Evolutionary conservation across 2,888 invertebrate species (phyloP).

Genomic region (Tanypteryx hageni): DNA sequence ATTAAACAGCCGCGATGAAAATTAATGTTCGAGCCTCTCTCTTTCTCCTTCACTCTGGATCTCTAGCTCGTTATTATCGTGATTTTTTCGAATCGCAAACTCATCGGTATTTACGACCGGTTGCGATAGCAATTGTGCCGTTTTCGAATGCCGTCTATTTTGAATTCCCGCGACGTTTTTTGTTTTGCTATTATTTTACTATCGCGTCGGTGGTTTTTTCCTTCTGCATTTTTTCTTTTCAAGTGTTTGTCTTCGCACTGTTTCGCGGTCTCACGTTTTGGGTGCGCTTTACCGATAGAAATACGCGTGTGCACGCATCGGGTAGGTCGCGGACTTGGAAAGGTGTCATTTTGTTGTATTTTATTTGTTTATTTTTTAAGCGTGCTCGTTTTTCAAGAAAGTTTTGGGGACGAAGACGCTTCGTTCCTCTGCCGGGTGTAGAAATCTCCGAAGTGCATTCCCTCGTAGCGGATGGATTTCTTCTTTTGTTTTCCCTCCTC

Average conservation of each 20-base stretch:
- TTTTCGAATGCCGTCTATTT: not conserved
- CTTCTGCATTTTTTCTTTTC: not conserved
- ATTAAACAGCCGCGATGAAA: constrained; percentile 15
- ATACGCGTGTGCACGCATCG: not conserved
- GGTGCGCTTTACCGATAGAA: not conserved
- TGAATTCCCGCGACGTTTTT: too few species aligned
- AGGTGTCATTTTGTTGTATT: too few species aligned
- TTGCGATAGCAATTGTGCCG: not conserved
- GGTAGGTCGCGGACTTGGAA: too few species aligned
- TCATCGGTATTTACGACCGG: constrained; percentile 9
- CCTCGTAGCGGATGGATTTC: not conserved
- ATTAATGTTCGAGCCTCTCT: constrained; percentile 17
- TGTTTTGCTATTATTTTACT: too few species aligned
- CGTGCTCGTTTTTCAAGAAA: not conserved
- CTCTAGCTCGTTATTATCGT: not conserved
- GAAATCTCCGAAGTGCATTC: not conserved
- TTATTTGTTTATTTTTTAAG: too few species aligned
- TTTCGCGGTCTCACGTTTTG: not conserved
- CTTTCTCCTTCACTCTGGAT: not conserved
- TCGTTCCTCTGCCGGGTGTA: not conserved
- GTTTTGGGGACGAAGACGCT: not conserved
- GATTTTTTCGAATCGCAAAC: not conserved
- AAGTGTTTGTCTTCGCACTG: not conserved
- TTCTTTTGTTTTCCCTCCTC: not conserved
- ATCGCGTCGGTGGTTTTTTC: too few species aligned